phyloP scores from a whole-genome alignment of 2,113 vertebrate species.

The Candoia aspera region DNA sequence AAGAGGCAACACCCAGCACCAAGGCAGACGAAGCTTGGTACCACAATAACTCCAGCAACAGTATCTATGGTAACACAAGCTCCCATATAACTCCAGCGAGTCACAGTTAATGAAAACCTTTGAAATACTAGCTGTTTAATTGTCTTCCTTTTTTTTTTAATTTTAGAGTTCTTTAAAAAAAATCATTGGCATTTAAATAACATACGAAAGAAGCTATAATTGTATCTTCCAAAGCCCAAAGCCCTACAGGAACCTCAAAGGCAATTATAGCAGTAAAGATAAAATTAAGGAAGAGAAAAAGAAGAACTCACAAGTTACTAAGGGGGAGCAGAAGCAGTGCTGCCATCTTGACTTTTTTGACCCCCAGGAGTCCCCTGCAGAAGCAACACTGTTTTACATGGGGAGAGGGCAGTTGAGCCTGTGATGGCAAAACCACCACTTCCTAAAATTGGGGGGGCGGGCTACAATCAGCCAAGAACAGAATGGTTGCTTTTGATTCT shows the following conservation, averaged over 20 bases:
- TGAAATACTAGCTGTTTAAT: conserved; percentile 25
- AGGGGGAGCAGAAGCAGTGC: neutral
- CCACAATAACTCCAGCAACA: conserved; percentile 5
- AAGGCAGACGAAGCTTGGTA: conserved; percentile 11
- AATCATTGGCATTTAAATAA: conserved; percentile 27
- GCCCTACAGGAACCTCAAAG: conserved; percentile 6
- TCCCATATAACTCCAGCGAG: conserved; percentile 6
- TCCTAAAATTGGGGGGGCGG: neutral
- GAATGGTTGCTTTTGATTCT: neutral
- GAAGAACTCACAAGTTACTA: neutral
- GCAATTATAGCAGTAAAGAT: neutral
- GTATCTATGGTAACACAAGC: conserved; percentile 35
- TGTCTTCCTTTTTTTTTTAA: neutral
- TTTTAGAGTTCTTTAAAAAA: conserved; percentile 2
- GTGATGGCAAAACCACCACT: neutral
- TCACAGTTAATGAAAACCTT: conserved; percentile 37
- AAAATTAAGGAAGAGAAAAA: neutral
- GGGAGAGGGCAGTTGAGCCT: neutral
- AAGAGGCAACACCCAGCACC: neutral
- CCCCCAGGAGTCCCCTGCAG: neutral
- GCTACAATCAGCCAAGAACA: neutral
- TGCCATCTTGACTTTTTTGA: neutral
- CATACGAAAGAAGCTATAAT: conserved; percentile 28
- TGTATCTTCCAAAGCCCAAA: conserved; percentile 25
- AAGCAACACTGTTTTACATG: neutral